A percentile compares a stretch with the other conserved stretches of the same genome.
These are phyloP conservation scores for Helobdella robusta DNA, from an alignment of 2,888 invertebrate genomes.

Conservation along the genomic window DNA sequence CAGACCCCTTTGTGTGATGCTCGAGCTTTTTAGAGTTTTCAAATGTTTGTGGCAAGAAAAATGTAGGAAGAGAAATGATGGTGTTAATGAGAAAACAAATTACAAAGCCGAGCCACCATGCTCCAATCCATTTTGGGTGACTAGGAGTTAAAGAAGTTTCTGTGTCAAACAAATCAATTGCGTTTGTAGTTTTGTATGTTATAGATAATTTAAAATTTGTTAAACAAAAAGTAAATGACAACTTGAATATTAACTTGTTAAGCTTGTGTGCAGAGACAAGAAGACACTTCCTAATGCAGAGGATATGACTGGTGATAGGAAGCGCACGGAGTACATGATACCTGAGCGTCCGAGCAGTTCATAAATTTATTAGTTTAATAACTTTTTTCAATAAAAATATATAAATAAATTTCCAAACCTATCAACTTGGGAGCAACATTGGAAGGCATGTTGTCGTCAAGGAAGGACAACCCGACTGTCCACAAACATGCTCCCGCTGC, in stretches of 20 bases:
- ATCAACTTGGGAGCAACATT: constrained; percentile 22
- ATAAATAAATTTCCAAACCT: too few species aligned
- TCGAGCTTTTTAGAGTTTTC: neutral
- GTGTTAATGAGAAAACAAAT: constrained; percentile 23
- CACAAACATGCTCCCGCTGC: constrained; percentile 14
- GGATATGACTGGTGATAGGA: constrained; percentile 23
- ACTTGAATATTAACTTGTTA: too few species aligned
- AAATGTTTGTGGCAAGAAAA: constrained; percentile 20
- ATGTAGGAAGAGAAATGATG: constrained; percentile 18
- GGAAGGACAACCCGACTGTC: constrained; percentile 20
- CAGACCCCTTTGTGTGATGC: neutral
- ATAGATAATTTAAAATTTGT: too few species aligned
- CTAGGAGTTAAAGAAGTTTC: constrained; percentile 21
- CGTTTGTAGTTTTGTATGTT: too few species aligned
- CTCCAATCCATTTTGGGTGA: constrained; percentile 29
- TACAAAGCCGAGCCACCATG: constrained; percentile 30
- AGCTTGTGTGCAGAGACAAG: constrained; percentile 4
- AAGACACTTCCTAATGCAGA: constrained; percentile 24
- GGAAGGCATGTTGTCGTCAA: constrained; percentile 13
- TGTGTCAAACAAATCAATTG: too few species aligned
- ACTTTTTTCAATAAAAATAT: too few species aligned
- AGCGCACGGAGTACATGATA: constrained; percentile 22
- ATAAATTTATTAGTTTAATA: too few species aligned
- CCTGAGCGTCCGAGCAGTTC: too few species aligned
- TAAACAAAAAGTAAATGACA: too few species aligned